Evolutionary conservation across 2,888 invertebrate species (phyloP).

Genomic region (Volucella bombylans): DNA sequence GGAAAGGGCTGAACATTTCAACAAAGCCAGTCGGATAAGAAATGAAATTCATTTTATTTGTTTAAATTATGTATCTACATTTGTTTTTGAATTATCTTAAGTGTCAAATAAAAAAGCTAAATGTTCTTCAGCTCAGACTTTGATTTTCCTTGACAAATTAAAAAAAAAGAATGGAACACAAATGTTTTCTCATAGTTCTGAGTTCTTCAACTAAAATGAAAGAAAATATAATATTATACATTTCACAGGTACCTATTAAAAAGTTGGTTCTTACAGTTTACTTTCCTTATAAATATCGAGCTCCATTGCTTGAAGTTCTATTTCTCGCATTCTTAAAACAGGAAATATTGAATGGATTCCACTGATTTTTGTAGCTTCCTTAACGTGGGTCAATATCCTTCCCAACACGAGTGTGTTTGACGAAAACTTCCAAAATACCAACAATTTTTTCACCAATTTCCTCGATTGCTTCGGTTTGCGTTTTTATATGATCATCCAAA

Average conservation of each 20-base stretch:
- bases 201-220: no score
- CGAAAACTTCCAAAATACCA: background rate
- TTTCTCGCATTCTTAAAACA: conserved; percentile 6
- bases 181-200: background rate
- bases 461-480: conserved; percentile 1
- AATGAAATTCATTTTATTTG: background rate
- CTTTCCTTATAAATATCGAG: conserved; percentile 6
- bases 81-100: background rate
- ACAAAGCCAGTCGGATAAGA: background rate
- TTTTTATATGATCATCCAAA: background rate
- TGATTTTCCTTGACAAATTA: background rate
- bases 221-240: no score
- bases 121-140: background rate
- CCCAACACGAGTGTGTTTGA: background rate
- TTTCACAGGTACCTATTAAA: no score
- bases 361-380: conserved; percentile 16
- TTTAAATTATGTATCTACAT: background rate
- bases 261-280: no score
- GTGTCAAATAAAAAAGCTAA: background rate
- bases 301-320: conserved; percentile 15
- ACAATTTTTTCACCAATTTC: conserved; percentile 9
- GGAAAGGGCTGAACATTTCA: conserved; percentile 4
- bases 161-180: background rate
- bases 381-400: conserved; percentile 11
- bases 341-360: background rate